Evolutionary conservation across 2,113 vertebrate species (phyloP).

Genomic region (Sebastes fasciatus): DNA sequence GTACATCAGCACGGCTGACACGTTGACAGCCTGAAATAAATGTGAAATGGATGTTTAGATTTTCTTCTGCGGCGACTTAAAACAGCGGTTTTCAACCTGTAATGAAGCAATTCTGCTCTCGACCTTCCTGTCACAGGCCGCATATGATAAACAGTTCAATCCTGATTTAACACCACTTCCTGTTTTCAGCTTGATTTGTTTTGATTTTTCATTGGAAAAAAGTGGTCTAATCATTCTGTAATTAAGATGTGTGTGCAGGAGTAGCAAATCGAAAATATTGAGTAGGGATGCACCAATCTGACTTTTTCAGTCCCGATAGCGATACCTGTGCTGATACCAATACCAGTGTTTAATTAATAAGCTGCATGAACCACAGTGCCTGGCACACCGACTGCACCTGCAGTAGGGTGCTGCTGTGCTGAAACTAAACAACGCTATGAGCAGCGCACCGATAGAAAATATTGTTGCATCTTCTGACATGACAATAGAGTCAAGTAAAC

Average conservation of each 20-base stretch:
- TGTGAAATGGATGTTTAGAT: constrained; percentile 16
- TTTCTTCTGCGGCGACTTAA: not conserved
- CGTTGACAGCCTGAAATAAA: constrained; percentile 36
- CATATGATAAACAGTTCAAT: not conserved
- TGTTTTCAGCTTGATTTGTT: not conserved
- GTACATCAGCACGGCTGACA: constrained; percentile 13
- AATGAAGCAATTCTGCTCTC: not conserved
- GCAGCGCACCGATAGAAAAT: not conserved
- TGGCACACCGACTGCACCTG: too few species aligned
- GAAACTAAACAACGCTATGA: too few species aligned
- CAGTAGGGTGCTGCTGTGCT: too few species aligned
- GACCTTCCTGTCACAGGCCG: not conserved
- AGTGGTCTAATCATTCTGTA: not conserved
- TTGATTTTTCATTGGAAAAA: constrained; percentile 5
- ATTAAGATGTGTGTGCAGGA: not conserved
- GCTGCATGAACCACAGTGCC: too few species aligned
- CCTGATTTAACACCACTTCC: not conserved
- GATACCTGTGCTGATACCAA: too few species aligned
- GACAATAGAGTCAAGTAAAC: not conserved
- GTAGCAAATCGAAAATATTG: not conserved
- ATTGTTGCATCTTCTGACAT: not conserved
- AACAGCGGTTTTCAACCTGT: not conserved
- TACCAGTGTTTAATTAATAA: too few species aligned
- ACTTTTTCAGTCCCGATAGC: too few species aligned
- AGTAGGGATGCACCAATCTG: too few species aligned